Base-by-base conservation (phyloP, 2,888 invertebrate genomes). In the Torymus auratus region DNA sequence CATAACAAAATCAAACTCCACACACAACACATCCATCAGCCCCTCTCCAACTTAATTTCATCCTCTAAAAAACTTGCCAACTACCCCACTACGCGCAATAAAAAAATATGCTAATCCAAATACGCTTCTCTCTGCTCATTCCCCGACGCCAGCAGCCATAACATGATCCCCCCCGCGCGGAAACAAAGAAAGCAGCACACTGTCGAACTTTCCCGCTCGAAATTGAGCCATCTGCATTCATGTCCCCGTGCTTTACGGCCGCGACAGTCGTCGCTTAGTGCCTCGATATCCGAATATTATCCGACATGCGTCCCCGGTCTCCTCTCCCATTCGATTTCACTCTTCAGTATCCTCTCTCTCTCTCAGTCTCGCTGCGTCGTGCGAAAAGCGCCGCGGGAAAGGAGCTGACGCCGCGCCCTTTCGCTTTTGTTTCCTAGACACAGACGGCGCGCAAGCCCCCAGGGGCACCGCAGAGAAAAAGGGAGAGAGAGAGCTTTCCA, bases 221-320 rank as follows among this genome's bases (percentile, higher is more conserved):
- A 86, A 86, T 87, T 84, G 83, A 86, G 84, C 82, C 78, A 85
- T 86, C 83, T 82, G 84, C 83, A 84, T 84, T 85, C 84, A 85
- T 85, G 86, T 84, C 83, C 72, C 76, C 56, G 17, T 65, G 20
- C n/a, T 78, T 70, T 71, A 70, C 52, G 69, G 64, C 64, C 62
- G 64, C 50, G 70, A n/a, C 65, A 60, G 17, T 58, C 71, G 52
- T 60, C 67, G 72, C 13, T 56, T 50, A 58, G 17, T 68, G 50
- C 61, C 50, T 68, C 56, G 62, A 68, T 74, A 69, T 68, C 74
- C 50, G 13, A 55, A 72, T 72, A 74, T 56, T 68, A 73, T 69
- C 56, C 13, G 53, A 23, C 53, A 28, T 28, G 28, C 5, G 28
- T 28, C 28, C 13, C 15, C 5, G 20, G 17, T 1, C 7, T 23